Evolutionary conservation across 2,888 invertebrate genomes (phyloP).

Genomic region (Sarcophaga caerulescens): DNA sequence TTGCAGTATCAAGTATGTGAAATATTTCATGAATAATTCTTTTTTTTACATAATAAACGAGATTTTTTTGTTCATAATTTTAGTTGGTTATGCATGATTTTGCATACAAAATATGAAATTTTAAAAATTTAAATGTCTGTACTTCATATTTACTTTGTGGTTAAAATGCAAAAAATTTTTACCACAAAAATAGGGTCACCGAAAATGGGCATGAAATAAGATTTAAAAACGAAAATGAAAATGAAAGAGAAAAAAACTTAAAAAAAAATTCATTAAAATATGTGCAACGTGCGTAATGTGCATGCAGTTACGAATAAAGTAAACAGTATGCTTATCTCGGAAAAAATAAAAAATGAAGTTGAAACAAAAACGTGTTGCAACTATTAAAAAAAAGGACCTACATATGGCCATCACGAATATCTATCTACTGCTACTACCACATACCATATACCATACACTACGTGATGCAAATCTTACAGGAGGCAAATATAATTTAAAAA

Average conservation of each 20-base stretch:
- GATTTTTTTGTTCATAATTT: not conserved
- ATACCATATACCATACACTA: constrained; percentile 6
- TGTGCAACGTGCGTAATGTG: constrained; percentile 53
- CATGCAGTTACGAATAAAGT: constrained; percentile 29
- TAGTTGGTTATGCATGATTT: constrained; percentile 40
- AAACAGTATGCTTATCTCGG: constrained; percentile 55
- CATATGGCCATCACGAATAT: constrained; percentile 4
- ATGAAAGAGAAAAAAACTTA: constrained; percentile 6
- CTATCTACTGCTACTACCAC: not conserved
- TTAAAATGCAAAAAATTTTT: constrained; percentile 17
- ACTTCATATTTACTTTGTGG: constrained; percentile 52
- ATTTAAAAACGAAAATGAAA: not conserved
- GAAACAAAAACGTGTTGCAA: constrained; percentile 47
- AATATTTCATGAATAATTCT: too few relatives aligned
- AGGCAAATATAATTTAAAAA: constrained; percentile 21
- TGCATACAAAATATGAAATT: constrained; percentile 41
- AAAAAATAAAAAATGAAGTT: constrained; percentile 3
- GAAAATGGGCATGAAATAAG: constrained; percentile 13
- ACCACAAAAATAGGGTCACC: constrained; percentile 49
- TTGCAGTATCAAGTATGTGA: too few relatives aligned
- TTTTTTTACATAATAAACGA: too few relatives aligned
- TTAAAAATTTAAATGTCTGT: constrained; percentile 25
- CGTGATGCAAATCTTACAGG: constrained; percentile 38
- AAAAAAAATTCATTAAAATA: constrained; percentile 27
- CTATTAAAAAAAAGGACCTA: constrained; percentile 49